Evolutionary conservation across 30 jellyfish, hydroid and myxozoan species (phyloP), one percentile per base, ranked within the genome.

Genomic region (Pelagia noctiluca): DNA sequence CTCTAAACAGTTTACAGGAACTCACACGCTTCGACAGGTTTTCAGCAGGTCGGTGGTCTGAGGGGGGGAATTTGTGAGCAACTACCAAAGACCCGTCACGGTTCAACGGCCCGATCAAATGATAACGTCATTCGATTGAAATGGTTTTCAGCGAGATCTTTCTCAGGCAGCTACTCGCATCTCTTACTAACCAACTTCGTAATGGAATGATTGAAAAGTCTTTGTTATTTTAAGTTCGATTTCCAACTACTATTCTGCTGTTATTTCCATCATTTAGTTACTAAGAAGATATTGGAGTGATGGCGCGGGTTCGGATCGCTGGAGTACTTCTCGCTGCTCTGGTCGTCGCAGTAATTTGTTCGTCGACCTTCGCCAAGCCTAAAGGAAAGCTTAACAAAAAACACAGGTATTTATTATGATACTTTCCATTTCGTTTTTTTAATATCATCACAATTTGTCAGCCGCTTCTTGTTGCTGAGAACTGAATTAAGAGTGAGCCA

Each of bases 31-130:
- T 8, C 19, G 61, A 47, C 11, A 47, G 16, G 16, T 47, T 47
- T 47, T n/a, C n/a, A n/a, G n/a, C n/a, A n/a, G n/a, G n/a, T n/a
- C n/a, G n/a, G n/a, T n/a, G n/a, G n/a, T n/a, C n/a, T n/a, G n/a
- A n/a, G 8, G 57, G 16, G 8, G 57, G 16, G 16, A 42, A 42
- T 81, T 81, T 81, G 91, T 81, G 84, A 81, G 50, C 84, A 81
- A n/a, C 67, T 26, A 63, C 31, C 91, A 67, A 50, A 13, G 24
- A 81, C 91, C 91, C 54, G 91, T 81, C 52, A 63, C 19, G 57
- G 57, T 81, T 35, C 28, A 71, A 29, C 83, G 78, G 50, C 48
- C 68, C 76, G 67, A 84, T 65, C 67, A 83, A 81, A 81, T 24
- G 77, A 30, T 81, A 35, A 81, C 91, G 84, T 81, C 83, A 81